phyloP scores from a whole-genome alignment of 2,797 vertebrate species.

The Scolopax rusticola region DNA sequence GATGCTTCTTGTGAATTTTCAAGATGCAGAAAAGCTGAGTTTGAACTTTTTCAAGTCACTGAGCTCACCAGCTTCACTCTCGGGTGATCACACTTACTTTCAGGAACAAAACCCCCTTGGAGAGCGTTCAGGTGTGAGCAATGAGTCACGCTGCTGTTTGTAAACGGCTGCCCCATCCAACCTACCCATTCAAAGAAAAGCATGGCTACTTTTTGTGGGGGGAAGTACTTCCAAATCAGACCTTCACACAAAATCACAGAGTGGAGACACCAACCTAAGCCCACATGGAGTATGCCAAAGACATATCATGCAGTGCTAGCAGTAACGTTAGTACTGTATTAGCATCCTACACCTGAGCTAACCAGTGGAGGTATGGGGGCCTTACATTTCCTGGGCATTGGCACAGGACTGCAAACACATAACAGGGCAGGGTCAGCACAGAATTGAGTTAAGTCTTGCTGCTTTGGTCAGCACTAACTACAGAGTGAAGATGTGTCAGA shows the following conservation, averaged over 20 bases:
- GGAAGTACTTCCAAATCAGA: background rate
- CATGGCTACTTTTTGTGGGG: accelerated
- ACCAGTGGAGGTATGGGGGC: background rate
- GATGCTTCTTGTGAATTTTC: background rate
- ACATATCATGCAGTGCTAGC: background rate
- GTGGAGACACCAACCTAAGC: background rate
- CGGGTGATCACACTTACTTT: background rate
- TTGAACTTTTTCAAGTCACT: background rate
- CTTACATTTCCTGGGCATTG: background rate
- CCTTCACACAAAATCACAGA: background rate
- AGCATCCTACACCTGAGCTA: background rate
- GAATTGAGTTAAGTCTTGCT: background rate
- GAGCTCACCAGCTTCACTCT: background rate
- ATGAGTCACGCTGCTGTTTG: background rate
- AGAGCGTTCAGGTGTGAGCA: background rate
- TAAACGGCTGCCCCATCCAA: background rate
- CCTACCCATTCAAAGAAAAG: background rate
- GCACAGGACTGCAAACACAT: background rate
- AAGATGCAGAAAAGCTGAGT: background rate
- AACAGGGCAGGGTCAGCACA: background rate
- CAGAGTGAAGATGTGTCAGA: accelerated
- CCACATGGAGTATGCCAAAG: background rate
- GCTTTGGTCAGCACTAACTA: background rate
- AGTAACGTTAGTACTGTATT: background rate
- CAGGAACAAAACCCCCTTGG: background rate